Evolutionary conservation across 2,888 invertebrate genomes (phyloP), one percentile per base, ranked within the genome.

Genomic region (Seladonia tumulorum): DNA sequence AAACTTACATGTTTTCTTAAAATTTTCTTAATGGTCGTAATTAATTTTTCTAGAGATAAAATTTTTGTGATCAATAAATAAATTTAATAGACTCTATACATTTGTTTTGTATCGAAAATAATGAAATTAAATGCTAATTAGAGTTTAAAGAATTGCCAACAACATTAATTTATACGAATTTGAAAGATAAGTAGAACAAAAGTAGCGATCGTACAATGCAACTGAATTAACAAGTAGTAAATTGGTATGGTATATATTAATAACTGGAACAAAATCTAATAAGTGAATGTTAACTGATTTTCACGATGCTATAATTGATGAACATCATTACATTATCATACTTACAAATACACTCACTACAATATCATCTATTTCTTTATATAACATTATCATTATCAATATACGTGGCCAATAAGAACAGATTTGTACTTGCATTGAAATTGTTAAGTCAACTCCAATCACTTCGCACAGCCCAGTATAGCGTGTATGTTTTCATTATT

Each of bases 351-450:
- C 90, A 93, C 90, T 92, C 91, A 93, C 94, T 94, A 94, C 91
- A 92, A 93, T 94, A 94, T 94, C 91, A 91, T 92, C 93, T 94
- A 94, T 91, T 91, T 89, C 89, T 91, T 93, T 94, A 92, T 90
- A 93, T 93, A 93, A 93, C 91, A 93, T 93, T 93, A 94, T 92
- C 91, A 91, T 93, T 94, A 93, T 94, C 93, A 94, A 94, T 94
- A 95, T 94, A 94, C 93, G 95, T 94, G 94, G 94, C 94, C 95
- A 94, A 95, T 95, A 94, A 95, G 94, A 95, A 94, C 94, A 94
- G 94, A 94, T 95, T 95, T 95, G 95, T 95, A 95, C 95, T 95
- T 95, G 95, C 93, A 94, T 94, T 95, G 94, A 94, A 95, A 95
- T 95, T 94, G 94, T 95, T 94, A 94, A 94, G 94, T 94, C 94